Evolutionary conservation across 2,888 invertebrate species (phyloP), one percentile per base, ranked within the genome.

Genomic region (Theretra japonica): DNA sequence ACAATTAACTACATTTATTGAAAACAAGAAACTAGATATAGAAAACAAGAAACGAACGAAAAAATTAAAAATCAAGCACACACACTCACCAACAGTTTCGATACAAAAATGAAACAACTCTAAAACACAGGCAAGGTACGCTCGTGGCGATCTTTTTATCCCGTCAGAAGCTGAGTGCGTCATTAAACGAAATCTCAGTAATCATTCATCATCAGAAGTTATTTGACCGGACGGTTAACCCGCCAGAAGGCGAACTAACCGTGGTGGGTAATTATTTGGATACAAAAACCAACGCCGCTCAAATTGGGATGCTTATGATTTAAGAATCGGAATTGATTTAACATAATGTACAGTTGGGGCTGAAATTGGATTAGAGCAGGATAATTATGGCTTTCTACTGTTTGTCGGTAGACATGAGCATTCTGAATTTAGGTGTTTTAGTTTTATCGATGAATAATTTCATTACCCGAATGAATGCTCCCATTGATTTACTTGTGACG

Each of bases 181-280:
- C 91, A 94, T 94, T 94, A 94, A 88, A 89, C 82, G 79, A 90
- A 93, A 93, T 91, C 90, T 89, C 85, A 84, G 92, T 90, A 94
- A 94, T 94, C 93, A 94, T 91, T 93, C 89, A 92, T 92, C 93
- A 93, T 94, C 91, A 92, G 86, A 84, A 80, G 85, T 84, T 88
- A 92, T 92, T 91, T 90, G 90, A 89, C 85, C 86, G 86, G 83
- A 25, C 85, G 84, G 89, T 90, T 90, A 90, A 86, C 87, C 85
- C 85, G 88, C 88, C 87, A 85, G 83, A 75, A 82, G 86, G 82
- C 84, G 81, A 80, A 79, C 87, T 90, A 89, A 81, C 90, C 83
- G 87, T 86, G 83, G 90, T 89, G 90, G 88, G 89, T 83, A 83
- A 71, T 71, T 53, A 65, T 65, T 65, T 85, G 78, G 75, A 79